Conservation (phyloP, 2,797 vertebrate species). For the Allobates femoralis region DNA sequence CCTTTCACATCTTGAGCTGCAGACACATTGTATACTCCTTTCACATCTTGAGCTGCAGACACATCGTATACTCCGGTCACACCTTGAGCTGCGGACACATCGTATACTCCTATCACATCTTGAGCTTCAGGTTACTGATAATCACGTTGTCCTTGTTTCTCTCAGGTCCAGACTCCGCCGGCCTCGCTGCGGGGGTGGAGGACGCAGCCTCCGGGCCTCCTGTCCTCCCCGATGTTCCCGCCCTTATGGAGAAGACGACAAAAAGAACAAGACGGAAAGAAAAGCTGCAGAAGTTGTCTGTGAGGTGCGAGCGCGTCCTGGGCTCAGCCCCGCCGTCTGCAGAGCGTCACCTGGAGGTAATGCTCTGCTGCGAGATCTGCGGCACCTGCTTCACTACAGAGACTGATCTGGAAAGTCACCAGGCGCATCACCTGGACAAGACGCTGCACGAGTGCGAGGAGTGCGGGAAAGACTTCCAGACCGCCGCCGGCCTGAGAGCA, state of each 20-base stretch:
- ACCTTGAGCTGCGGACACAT: background rate
- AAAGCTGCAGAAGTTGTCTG: background rate
- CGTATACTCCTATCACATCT: background rate
- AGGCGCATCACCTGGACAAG: background rate
- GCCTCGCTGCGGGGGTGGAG: background rate
- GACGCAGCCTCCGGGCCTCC: background rate
- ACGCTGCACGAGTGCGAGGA: background rate
- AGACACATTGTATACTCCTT: background rate
- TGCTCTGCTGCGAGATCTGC: constrained; percentile 8
- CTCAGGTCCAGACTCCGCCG: background rate
- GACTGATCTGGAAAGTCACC: background rate
- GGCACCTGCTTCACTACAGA: background rate
- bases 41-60: background rate
- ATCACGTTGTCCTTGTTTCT: background rate
- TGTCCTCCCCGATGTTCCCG: background rate
- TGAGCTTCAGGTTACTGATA: background rate
- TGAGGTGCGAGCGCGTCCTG: too few species aligned
- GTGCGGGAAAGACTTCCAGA: background rate
- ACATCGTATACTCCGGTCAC: background rate
- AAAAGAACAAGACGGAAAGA: background rate
- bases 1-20: background rate
- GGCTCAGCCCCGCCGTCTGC: background rate
- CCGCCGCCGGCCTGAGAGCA: background rate
- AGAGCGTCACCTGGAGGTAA: background rate
- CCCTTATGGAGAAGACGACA: background rate